These are phyloP conservation scores for Apaloderma vittatum DNA, from an alignment of 2,113 vertebrate genomes.

Conservation along the genomic window DNA sequence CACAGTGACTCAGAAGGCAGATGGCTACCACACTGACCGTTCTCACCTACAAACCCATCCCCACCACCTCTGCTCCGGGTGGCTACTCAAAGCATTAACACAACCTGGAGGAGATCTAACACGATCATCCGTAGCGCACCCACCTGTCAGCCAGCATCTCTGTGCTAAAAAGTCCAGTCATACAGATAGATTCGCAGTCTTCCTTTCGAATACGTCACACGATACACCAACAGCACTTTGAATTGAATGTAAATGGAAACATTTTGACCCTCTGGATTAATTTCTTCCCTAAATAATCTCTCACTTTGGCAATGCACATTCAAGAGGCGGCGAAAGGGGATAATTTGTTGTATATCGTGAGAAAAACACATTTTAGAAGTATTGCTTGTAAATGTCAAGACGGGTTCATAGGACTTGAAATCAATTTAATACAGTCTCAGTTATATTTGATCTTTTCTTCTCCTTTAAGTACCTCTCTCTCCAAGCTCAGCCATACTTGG, in stretches of 20 bases:
- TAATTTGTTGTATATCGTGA: neutral
- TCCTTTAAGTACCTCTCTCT: neutral
- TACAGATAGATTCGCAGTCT: neutral
- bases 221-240: accelerated
- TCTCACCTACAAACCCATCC: neutral
- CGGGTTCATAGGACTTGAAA: neutral
- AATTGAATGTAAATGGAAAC: neutral
- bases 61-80: neutral
- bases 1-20: neutral
- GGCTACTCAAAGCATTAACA: neutral
- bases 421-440: neutral
- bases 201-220: neutral
- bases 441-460: neutral
- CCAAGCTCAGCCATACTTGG: neutral
- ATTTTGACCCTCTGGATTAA: neutral
- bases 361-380: neutral
- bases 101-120: neutral
- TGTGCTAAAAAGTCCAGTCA: neutral
- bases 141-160: neutral
- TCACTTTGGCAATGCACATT: neutral
- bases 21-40: neutral
- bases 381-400: neutral
- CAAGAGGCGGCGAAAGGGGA: neutral
- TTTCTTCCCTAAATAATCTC: neutral
- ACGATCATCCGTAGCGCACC: neutral